These are phyloP conservation scores for Arvicanthis niloticus DNA, from an alignment of 2,113 vertebrate species.

Conservation along the genomic window DNA sequence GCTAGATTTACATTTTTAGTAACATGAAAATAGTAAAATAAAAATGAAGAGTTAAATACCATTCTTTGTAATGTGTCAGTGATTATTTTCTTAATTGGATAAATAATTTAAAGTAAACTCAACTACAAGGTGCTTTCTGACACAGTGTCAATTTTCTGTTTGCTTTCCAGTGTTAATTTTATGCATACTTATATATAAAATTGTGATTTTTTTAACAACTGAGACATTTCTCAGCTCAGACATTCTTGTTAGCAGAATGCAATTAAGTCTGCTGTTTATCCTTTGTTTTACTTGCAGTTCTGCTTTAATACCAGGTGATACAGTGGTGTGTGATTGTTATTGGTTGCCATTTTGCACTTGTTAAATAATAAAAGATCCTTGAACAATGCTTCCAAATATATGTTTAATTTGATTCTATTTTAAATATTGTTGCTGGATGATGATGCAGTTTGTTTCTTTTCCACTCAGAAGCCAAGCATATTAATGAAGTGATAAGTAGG, in stretches of 20 bases:
- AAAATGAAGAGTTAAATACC: not conserved
- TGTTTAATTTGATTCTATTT: not conserved
- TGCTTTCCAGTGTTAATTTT: slow-evolving; percentile 72
- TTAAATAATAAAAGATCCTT: slow-evolving; percentile 5
- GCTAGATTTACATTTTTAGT: not conserved
- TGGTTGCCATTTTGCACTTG: not conserved
- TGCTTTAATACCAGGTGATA: not conserved
- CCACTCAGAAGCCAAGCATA: not conserved
- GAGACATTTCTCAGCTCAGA: slow-evolving; percentile 26
- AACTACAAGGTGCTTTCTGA: slow-evolving; percentile 60
- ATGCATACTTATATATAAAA: slow-evolving; percentile 2
- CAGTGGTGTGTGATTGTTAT: not conserved
- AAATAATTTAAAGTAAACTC: slow-evolving; percentile 65
- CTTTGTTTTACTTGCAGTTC: slow-evolving; percentile 28
- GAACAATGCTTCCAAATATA: not conserved
- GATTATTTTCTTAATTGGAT: slow-evolving; percentile 74
- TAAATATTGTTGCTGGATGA: not conserved
- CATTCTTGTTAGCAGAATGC: slow-evolving; percentile 8
- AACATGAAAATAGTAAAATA: slow-evolving; percentile 13
- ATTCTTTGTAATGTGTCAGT: slow-evolving; percentile 52
- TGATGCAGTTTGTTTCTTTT: not conserved
- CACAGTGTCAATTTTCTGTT: slow-evolving; percentile 68
- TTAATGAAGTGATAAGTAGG: not conserved
- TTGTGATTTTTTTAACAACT: slow-evolving; percentile 29
- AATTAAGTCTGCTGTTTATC: slow-evolving; percentile 11